Evolutionary conservation across 2,797 vertebrate genomes (phyloP), one percentile per base, ranked within the genome.

Genomic region (Orientallactaga sibirica): DNA sequence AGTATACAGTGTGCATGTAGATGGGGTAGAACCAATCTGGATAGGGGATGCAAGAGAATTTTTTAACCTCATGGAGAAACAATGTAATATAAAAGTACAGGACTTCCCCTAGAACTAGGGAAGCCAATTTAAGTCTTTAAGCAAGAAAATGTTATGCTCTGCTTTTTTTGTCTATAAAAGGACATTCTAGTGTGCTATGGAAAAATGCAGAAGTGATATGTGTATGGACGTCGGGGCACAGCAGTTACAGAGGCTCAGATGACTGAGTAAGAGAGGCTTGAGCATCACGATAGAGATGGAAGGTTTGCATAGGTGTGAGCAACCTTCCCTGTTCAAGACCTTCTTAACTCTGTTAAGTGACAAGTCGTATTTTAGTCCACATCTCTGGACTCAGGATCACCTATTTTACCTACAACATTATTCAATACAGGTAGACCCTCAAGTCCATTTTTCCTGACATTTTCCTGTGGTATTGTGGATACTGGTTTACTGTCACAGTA

Each of bases 141-240:
- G 58, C 14, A 70, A 33, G 33, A 58, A n/a, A 76, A 52, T 29
- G 24, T 7, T 12, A 25, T 3, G 55, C 33, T 48, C 11, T 1
- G 7, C 2, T 58, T 58, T 27, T 15, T 20, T 19, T 25, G 16
- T n/a, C 24, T 37, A 22, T 27, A 29, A 48, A 66, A 89, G 66
- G 55, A 75, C 5, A 18, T 52, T 67, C 25, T 37, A 43, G 18
- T 5, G 0, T 1, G 0, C 3, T 66, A 3, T 64, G 48, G 41
- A 77, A 82, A 64, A 48, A 76, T 79, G 29, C 7, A 5, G 20
- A 55, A 5, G 11, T 18, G 43, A 55, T 20, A 22, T 1, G 8
- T 1, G 10, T 25, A 48, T 37, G 37, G 29, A n/a, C 22, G 18
- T 33, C 15, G 15, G 62, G 3, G 25, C 6, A 2, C 75, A 25